Percentiles rank a stretch among this genome's conserved stretches.
Evolutionary conservation across 30 jellyfish, hydroid and myxozoan genomes (phyloP).

Genomic region (Haliclystus octoradiatus): DNA sequence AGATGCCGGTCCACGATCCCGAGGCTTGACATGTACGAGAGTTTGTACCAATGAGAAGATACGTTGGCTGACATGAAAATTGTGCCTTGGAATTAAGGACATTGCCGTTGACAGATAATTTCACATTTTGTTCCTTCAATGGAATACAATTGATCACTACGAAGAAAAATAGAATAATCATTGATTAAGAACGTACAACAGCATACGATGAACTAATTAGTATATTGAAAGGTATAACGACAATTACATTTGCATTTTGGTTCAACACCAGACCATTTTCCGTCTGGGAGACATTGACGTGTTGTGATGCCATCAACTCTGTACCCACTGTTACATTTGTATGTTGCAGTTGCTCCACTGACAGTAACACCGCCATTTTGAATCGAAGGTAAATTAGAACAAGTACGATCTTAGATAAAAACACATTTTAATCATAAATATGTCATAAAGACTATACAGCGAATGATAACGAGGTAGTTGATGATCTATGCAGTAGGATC

Average conservation of each 20-base stretch:
- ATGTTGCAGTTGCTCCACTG: slow-evolving; percentile 19
- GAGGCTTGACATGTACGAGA: slow-evolving; percentile 38
- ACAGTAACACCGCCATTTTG: slow-evolving; percentile 27
- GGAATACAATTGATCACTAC: slow-evolving; percentile 54
- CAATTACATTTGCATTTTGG: slow-evolving; percentile 72
- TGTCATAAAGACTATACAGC: no score
- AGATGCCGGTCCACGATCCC: slow-evolving; percentile 57
- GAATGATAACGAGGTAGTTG: neutral
- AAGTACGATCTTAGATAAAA: slow-evolving; percentile 12
- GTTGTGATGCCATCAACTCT: slow-evolving; percentile 48
- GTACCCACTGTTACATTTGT: slow-evolving; percentile 63
- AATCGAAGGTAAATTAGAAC: slow-evolving; percentile 34
- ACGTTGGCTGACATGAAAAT: slow-evolving; percentile 48
- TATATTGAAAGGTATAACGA: neutral
- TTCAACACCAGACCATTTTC: slow-evolving; percentile 71
- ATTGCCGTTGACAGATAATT: slow-evolving; percentile 16
- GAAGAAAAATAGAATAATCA: neutral
- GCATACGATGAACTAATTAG: neutral
- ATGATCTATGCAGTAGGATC: neutral
- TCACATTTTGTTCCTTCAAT: slow-evolving; percentile 42
- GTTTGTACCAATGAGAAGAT: slow-evolving; percentile 42
- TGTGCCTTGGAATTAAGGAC: slow-evolving; percentile 26
- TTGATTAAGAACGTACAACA: neutral
- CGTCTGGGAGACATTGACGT: slow-evolving; percentile 68
- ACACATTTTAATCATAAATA: neutral